Conservation (phyloP, 2,113 vertebrate species). For the Polyodon spathula region DNA sequence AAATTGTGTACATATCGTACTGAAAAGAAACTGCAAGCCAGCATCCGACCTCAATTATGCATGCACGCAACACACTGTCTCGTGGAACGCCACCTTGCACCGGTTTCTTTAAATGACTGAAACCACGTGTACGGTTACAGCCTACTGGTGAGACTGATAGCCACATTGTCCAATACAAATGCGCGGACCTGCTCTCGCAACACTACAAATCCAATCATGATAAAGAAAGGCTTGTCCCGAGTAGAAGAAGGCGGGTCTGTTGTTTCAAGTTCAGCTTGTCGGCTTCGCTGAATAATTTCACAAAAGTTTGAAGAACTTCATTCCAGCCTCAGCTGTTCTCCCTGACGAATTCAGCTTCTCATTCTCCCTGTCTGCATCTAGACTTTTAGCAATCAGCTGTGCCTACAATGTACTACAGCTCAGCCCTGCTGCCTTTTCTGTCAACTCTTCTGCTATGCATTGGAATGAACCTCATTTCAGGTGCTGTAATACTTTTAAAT, state of each 20-base stretch:
- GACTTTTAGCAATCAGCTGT: conserved; percentile 22
- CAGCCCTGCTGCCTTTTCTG: conserved; percentile 41
- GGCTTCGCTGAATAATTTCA: conserved; percentile 58
- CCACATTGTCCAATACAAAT: conserved; percentile 23
- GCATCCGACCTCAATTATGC: no score
- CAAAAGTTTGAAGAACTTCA: conserved; percentile 52
- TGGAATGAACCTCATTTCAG: conserved; percentile 32
- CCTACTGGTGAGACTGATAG: conserved; percentile 36
- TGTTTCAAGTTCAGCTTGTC: conserved; percentile 56
- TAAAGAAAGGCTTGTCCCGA: conserved; percentile 1
- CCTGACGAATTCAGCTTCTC: conserved; percentile 11
- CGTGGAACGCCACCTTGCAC: conserved; percentile 38
- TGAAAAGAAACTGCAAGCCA: no score
- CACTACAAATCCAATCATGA: conserved; percentile 25
- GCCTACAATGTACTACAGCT: conserved; percentile 61
- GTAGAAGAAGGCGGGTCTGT: conserved; percentile 41
- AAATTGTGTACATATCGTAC: no score
- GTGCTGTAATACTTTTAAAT: conserved; percentile 32
- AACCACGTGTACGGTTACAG: conserved; percentile 70
- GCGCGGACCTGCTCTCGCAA: neutral
- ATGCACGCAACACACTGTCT: no score
- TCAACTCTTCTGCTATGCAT: conserved; percentile 52
- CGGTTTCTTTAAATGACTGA: conserved; percentile 24
- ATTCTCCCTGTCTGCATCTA: conserved; percentile 13
- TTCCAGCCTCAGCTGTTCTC: conserved; percentile 18